Conservation (phyloP, 1,140 invertebrate species). For the Maniola jurtina region DNA sequence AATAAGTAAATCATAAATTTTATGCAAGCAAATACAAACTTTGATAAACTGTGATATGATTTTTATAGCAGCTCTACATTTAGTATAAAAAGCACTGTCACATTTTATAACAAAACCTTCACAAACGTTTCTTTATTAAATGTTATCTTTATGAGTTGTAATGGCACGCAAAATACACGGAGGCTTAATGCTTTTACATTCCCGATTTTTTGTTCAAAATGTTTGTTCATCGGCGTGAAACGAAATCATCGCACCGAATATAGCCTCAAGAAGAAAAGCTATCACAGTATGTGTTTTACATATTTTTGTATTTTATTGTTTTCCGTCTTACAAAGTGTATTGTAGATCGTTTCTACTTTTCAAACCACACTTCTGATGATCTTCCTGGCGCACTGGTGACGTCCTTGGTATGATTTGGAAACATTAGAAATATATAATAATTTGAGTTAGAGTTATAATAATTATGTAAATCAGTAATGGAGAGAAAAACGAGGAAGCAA, state of each 20-base stretch:
- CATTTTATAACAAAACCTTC: constrained; percentile 50
- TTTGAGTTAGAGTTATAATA: too few relatives aligned
- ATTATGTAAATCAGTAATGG: too few relatives aligned
- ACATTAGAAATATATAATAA: too few relatives aligned
- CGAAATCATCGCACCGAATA: constrained; percentile 64
- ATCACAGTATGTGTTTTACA: constrained; percentile 56
- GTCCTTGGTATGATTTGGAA: too few relatives aligned
- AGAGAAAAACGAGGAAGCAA: too few relatives aligned
- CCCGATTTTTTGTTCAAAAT: constrained; percentile 57
- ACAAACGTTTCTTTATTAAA: constrained; percentile 51
- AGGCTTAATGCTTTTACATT: constrained; percentile 59
- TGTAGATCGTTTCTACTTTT: constrained; percentile 23
- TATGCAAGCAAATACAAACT: too few relatives aligned
- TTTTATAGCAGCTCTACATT: too few relatives aligned
- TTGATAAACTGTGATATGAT: too few relatives aligned
- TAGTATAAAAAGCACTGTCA: constrained; percentile 22
- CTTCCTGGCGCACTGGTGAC: too few relatives aligned
- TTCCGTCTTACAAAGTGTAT: background rate
- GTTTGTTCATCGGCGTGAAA: constrained; percentile 63
- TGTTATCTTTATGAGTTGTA: constrained; percentile 42
- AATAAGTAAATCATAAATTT: too few relatives aligned
- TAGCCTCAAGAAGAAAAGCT: constrained; percentile 58
- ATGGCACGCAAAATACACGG: constrained; percentile 34
- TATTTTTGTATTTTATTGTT: constrained; percentile 29
- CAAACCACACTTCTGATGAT: background rate